Percentiles rank a stretch among this genome's conserved stretches.
Evolutionary conservation across 2,113 vertebrate genomes (phyloP).

Genomic region (Nasalis larvatus): DNA sequence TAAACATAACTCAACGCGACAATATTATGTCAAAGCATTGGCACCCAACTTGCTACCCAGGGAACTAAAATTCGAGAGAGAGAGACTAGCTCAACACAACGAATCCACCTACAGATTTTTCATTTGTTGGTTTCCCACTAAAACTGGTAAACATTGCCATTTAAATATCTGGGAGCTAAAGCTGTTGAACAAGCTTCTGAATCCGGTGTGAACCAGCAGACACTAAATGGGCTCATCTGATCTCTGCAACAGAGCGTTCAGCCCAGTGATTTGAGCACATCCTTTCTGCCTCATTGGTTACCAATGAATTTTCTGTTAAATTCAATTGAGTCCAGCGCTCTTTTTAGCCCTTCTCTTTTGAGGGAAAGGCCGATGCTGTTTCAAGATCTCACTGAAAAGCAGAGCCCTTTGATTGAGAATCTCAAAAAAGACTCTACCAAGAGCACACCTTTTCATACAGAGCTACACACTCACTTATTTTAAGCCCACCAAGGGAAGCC

Average conservation of each 20-base stretch:
- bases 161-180: conserved; percentile 1
- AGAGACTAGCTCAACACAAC: neutral
- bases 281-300: conserved; percentile 61
- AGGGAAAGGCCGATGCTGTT: conserved; percentile 50
- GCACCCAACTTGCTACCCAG: neutral
- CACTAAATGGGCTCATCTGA: conserved; percentile 28
- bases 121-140: neutral
- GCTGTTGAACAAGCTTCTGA: neutral
- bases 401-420: conserved; percentile 52
- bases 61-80: conserved; percentile 2
- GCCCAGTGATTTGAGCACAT: conserved; percentile 45
- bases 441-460: conserved; percentile 67
- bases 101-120: conserved; percentile 12
- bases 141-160: neutral
- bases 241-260: conserved; percentile 20
- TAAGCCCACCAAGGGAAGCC: conserved; percentile 29
- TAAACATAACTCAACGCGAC: neutral
- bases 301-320: conserved; percentile 67
- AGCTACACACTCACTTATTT: conserved; percentile 47
- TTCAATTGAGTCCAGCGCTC: conserved; percentile 62
- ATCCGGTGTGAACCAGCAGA: conserved; percentile 37
- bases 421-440: conserved; percentile 62
- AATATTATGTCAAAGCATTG: neutral
- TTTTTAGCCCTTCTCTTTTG: conserved; percentile 72
- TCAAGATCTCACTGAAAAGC: conserved; percentile 65